Base-by-base conservation (phyloP, 2,113 vertebrate species). In the Megalops atlanticus region DNA sequence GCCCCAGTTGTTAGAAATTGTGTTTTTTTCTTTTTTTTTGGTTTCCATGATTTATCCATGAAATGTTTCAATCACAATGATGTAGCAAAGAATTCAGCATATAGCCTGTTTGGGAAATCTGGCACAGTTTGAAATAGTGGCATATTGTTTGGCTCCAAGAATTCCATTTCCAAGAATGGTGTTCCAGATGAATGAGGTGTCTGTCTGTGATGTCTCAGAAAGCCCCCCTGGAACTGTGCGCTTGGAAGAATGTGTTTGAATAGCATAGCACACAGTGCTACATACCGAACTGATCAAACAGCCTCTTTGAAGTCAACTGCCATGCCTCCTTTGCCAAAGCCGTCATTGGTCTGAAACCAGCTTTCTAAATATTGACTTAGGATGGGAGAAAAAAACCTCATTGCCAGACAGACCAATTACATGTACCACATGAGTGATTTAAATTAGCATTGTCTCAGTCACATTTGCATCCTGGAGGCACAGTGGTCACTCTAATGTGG, bases 201-300 rank as follows among this genome's bases (percentile, higher is more conserved):
- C 40, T 36, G 52, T 38, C 74, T 49, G n/a, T 12, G 38, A 43
- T 41, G 3, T 12, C 33, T 6, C 24, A 12, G 15, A 8, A 14
- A 27, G 49, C 45, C 76, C 10, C 76, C 58, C 76, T 38, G 36
- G 24, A 41, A 68, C 49, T 52, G 75, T 68, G 36, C 38, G 40
- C 35, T 40, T 41, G 35, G n/a, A 78, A 68, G 35, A 68, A 78
- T 78, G 39, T 68, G 35, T 36, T 68, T 64, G 40, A 68, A 68
- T 78, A 40, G 77, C 77, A 68, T 78, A 68, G 35, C 5, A 41
- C 54, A 40, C 35, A 68, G 31, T 68, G 7, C 54, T 58, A 78
- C 21, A 40, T 68, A 78, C 35, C 39, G 24, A 78, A 78, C 77
- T 68, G 77, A 78, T 78, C 77, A 78, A 78, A 78, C 64, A 24